These are phyloP conservation scores for Hydriomena furcata DNA, from an alignment of 2,888 invertebrate species.

Conservation along the genomic window DNA sequence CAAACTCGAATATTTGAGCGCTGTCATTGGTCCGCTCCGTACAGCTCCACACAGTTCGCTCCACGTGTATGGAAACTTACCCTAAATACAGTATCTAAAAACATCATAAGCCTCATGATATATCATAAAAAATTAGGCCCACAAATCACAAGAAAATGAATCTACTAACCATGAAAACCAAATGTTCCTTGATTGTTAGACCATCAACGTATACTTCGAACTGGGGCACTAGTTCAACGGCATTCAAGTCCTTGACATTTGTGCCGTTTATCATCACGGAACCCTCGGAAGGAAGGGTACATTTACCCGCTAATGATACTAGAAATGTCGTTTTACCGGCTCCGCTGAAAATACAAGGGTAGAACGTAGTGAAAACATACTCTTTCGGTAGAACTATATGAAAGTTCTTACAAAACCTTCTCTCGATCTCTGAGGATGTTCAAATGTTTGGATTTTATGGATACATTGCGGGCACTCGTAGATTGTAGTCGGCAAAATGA, in stretches of 20 bases:
- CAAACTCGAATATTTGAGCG: too few species aligned
- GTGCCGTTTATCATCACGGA: conserved; percentile 67
- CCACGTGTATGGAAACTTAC: too few species aligned
- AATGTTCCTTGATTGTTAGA: conserved; percentile 86
- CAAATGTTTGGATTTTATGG: too few species aligned
- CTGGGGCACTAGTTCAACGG: conserved; percentile 85
- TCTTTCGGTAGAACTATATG: too few species aligned
- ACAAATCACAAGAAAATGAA: background rate
- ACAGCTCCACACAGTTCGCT: too few species aligned
- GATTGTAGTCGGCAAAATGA: too few species aligned
- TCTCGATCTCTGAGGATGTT: too few species aligned
- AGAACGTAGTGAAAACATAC: too few species aligned
- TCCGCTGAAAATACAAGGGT: conserved; percentile 61
- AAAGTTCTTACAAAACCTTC: too few species aligned
- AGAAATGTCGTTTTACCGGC: conserved; percentile 85
- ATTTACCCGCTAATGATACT: conserved; percentile 79
- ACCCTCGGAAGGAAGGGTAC: conserved; percentile 68
- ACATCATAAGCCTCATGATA: background rate
- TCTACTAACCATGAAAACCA: conserved; percentile 85
- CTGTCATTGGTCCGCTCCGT: too few species aligned
- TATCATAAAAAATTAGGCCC: background rate
- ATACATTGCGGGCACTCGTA: too few species aligned
- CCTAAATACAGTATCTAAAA: too few species aligned
- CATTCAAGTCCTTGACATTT: conserved; percentile 64
- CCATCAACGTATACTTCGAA: conserved; percentile 85